Evolutionary conservation across 1,140 invertebrate species (phyloP).

Genomic region (Phortica variegata): DNA sequence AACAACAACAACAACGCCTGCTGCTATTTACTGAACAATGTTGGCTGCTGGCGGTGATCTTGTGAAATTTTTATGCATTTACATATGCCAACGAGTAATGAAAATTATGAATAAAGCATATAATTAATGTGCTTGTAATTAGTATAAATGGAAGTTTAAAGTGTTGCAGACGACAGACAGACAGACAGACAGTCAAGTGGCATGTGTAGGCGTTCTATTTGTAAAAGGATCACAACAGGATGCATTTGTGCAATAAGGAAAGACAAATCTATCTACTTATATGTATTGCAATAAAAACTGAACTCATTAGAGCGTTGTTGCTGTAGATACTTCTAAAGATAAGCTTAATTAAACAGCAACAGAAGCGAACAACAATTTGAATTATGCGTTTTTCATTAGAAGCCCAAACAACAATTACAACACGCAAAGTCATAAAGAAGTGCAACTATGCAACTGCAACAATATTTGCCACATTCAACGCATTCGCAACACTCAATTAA

Average conservation of each 20-base stretch:
- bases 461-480: too few species aligned
- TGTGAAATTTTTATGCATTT: conserved; percentile 5
- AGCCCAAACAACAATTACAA: conserved; percentile 21
- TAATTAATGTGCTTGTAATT: conserved; percentile 26
- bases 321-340: background rate
- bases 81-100: too few species aligned
- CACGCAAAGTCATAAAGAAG: conserved; percentile 52
- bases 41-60: background rate
- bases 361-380: conserved; percentile 2
- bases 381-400: background rate
- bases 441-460: conserved; percentile 49
- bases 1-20: background rate
- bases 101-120: conserved; percentile 41
- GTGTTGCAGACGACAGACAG: too few species aligned
- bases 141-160: conserved; percentile 25
- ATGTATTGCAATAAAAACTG: conserved; percentile 14
- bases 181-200: too few species aligned
- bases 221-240: too few species aligned
- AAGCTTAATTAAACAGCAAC: conserved; percentile 9
- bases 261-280: too few species aligned
- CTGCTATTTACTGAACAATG: background rate
- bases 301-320: conserved; percentile 9
- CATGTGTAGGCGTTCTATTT: too few species aligned
- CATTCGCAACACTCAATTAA: conserved; percentile 55
- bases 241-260: too few species aligned